Evolutionary conservation across 2,888 invertebrate species (phyloP), one percentile per base, ranked within the genome.

Genomic region (Meiosimyza decipiens): DNA sequence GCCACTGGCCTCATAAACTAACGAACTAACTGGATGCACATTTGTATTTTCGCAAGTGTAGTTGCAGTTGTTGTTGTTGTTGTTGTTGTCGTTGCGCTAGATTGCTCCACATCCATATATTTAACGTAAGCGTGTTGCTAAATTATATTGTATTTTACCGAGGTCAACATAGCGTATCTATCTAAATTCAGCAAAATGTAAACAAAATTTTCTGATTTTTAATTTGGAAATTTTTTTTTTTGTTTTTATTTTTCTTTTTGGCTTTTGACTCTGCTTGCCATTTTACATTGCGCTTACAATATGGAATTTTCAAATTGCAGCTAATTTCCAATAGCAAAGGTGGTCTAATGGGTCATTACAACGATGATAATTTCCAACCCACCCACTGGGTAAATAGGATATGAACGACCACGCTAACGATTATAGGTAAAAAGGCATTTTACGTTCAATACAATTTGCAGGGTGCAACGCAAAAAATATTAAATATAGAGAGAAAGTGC

Each of bases 291-390:
- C 40, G 40, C 9, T 40, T 2, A 40, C 40, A 40, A 2, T 6
- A 6, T 9, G 40, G 4, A 40, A 9, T 40, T 6, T 40, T 40
- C 9, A 40, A 40, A 9, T 40, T 40, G 40, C 40, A 40, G 40
- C 40, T 9, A 40, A 40, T 40, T 40, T 7, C 7, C 40, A 28
- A 28, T 28, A 28, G 28, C 64, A 18, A 50, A 49, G 18, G 18
- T 22, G 51, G 9, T 40, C 22, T 28, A 51, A 76, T 74, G 52
- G 74, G 47, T 74, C 75, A 78, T 77, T 77, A 78, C 54, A 69
- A 60, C 71, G 67, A 70, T 78, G 78, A 78, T 75, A 73, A 75
- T 71, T 72, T 67, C 72, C 77, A 77, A 51, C 76, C 77, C 76
- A 78, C 77, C 77, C 76, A 73, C 73, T 13, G 76, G 47, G 73